Conservation (phyloP, 2,113 vertebrate species). For the Apodemus sylvaticus region DNA sequence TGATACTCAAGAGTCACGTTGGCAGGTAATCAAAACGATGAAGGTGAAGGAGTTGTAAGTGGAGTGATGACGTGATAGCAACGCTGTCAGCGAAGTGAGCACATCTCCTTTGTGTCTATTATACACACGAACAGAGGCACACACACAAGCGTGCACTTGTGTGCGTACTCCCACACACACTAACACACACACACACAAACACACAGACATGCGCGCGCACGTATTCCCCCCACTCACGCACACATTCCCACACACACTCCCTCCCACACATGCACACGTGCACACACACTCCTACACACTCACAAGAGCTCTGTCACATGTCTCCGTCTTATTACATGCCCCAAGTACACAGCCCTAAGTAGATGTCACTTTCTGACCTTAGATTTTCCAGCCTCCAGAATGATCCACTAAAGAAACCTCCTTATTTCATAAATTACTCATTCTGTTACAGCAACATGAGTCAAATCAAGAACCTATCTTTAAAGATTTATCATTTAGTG, state of each 20-base stretch:
- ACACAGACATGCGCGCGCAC: no score
- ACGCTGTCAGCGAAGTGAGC: no score
- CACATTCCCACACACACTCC: no score
- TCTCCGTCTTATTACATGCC: background rate
- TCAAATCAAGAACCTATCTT: conserved; percentile 19
- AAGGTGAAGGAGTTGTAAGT: background rate
- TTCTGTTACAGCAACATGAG: background rate
- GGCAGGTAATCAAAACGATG: background rate
- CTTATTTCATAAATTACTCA: background rate
- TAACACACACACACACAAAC: no score
- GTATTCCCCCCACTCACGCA: no score
- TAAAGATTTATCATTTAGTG: conserved; percentile 52
- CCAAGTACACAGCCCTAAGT: background rate
- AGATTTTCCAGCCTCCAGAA: background rate
- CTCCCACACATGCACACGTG: no score
- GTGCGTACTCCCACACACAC: no score
- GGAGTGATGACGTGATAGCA: background rate
- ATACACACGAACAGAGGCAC: background rate
- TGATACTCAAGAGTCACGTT: background rate
- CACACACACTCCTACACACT: no score
- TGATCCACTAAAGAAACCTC: background rate
- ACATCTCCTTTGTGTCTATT: background rate
- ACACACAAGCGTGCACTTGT: no score
- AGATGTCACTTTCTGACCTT: background rate
- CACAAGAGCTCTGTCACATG: background rate